These are phyloP conservation scores for Carcharodon carcharias DNA, from an alignment of 2,797 vertebrate genomes.

Conservation along the genomic window DNA sequence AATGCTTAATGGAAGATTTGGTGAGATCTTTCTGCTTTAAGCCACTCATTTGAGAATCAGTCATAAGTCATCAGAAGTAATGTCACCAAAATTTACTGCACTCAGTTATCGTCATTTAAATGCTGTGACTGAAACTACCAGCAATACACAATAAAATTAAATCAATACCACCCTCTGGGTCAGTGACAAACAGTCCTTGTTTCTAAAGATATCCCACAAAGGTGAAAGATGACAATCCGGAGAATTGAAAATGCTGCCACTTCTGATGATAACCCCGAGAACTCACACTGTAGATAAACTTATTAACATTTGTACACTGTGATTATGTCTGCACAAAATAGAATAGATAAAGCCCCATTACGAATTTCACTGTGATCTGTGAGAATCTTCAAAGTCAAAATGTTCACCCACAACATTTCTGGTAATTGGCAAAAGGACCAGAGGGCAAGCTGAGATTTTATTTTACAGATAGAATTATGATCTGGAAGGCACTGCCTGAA, in stretches of 20 bases:
- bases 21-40: background rate
- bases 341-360: background rate
- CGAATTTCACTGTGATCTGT: background rate
- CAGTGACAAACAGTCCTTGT: background rate
- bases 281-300: background rate
- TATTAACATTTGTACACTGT: background rate
- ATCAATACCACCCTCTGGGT: background rate
- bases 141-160: background rate
- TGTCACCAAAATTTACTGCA: background rate
- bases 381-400: background rate
- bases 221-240: background rate
- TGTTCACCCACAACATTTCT: background rate
- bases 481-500: background rate
- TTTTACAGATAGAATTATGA: background rate
- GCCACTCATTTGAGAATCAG: background rate
- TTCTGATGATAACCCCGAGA: background rate
- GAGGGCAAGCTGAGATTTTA: background rate
- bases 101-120: background rate
- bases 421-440: background rate
- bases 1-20: background rate
- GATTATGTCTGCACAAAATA: background rate
- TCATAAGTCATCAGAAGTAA: background rate
- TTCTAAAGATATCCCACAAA: background rate
- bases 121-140: background rate
- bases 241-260: background rate